Evolutionary conservation across 2,888 invertebrate species (phyloP).

Genomic region (Scotopteryx bipunctaria): DNA sequence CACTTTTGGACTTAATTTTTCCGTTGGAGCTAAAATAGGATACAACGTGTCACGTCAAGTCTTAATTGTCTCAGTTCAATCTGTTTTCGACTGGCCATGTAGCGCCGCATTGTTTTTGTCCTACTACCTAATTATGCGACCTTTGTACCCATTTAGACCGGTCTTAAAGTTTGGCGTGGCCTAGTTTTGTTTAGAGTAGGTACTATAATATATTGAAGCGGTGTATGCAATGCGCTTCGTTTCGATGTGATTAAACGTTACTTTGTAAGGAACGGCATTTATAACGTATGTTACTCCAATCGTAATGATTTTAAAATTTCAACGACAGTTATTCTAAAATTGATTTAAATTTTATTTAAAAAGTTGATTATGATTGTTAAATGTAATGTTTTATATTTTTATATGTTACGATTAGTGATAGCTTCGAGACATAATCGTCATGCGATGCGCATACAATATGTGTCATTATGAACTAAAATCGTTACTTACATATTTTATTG

Average conservation of each 20-base stretch:
- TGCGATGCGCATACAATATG: not conserved
- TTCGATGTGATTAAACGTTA: slow-evolving; percentile 26
- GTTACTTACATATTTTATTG: slow-evolving; percentile 1
- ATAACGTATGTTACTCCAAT: slow-evolving; percentile 14
- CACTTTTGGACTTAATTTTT: no score
- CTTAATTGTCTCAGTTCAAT: no score
- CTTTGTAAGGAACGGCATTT: slow-evolving; percentile 25
- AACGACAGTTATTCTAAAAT: slow-evolving; percentile 23
- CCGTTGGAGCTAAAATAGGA: no score
- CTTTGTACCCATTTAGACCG: not conserved
- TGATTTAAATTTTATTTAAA: slow-evolving; percentile 25
- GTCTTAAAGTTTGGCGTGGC: not conserved
- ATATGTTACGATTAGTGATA: slow-evolving; percentile 22
- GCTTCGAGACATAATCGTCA: not conserved
- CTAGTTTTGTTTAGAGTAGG: not conserved
- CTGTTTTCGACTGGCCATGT: not conserved
- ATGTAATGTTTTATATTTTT: slow-evolving; percentile 28
- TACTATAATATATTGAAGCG: slow-evolving; percentile 15
- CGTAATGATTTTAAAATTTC: slow-evolving; percentile 20
- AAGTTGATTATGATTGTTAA: slow-evolving; percentile 27
- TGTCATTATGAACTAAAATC: no score
- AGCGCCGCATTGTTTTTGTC: not conserved
- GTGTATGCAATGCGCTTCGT: slow-evolving; percentile 20
- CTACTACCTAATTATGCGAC: no score
- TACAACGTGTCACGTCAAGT: no score